These are phyloP conservation scores for Sweltsa coloradensis DNA, from an alignment of 1,140 invertebrate species.

Conservation along the genomic window DNA sequence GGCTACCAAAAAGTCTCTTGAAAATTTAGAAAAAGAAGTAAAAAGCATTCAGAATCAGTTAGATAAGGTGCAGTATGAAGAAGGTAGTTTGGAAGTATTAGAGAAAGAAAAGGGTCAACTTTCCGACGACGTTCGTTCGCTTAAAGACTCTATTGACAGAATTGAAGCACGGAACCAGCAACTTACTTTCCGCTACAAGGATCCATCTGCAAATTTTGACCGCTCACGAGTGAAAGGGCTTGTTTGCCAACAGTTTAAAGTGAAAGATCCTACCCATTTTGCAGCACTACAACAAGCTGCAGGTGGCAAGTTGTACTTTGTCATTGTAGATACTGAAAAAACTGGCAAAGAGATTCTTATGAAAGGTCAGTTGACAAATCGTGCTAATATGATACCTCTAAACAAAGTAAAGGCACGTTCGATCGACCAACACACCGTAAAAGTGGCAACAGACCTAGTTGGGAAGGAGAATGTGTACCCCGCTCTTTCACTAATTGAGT, in stretches of 20 bases:
- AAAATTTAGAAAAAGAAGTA: slow-evolving; percentile 47
- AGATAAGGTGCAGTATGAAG: slow-evolving; percentile 50
- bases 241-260: slow-evolving; percentile 60
- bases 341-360: slow-evolving; percentile 77
- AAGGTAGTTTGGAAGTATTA: slow-evolving; percentile 46
- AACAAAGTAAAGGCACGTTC: slow-evolving; percentile 66
- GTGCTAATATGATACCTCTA: slow-evolving; percentile 83
- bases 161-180: slow-evolving; percentile 54
- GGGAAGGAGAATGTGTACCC: slow-evolving; percentile 70
- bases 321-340: slow-evolving; percentile 78
- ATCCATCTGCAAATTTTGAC: slow-evolving; percentile 70
- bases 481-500: slow-evolving; percentile 74
- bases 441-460: slow-evolving; percentile 59
- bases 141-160: slow-evolving; percentile 42
- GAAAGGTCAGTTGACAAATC: slow-evolving; percentile 60
- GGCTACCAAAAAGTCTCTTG: slow-evolving; percentile 51
- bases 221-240: slow-evolving; percentile 62
- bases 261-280: slow-evolving; percentile 57
- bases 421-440: slow-evolving; percentile 47
- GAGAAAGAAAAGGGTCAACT: slow-evolving; percentile 37
- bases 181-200: slow-evolving; percentile 58
- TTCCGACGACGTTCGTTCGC: slow-evolving; percentile 33
- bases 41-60: slow-evolving; percentile 40
- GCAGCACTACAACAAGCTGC: slow-evolving; percentile 77
- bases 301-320: slow-evolving; percentile 81